Evolutionary conservation across 2,797 vertebrate genomes (phyloP).

Genomic region (Heteromormyrus szaboi): DNA sequence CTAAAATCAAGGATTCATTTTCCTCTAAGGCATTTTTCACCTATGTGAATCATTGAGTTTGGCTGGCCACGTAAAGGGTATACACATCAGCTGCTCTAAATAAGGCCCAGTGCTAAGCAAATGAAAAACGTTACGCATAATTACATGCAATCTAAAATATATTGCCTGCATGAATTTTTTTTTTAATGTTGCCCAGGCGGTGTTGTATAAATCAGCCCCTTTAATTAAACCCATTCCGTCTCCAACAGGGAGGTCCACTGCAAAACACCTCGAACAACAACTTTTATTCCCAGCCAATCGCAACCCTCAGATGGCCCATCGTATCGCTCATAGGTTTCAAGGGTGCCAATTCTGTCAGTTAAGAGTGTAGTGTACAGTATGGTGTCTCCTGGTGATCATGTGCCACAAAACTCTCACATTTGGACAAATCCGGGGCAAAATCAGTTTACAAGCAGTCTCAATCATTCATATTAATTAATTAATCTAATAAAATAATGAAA

Average conservation of each 20-base stretch:
- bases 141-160: conserved; percentile 13
- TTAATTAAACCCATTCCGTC: not conserved
- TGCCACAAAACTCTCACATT: not conserved
- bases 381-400: not conserved
- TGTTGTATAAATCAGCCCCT: not conserved
- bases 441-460: not conserved
- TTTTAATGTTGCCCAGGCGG: not conserved
- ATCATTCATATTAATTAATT: not conserved
- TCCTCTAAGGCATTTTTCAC: not conserved
- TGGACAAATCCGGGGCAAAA: not conserved
- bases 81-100: not conserved
- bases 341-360: not conserved
- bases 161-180: not conserved
- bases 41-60: not conserved
- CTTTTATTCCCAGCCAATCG: not conserved
- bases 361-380: not conserved
- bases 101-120: conserved; percentile 5
- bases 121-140: not conserved
- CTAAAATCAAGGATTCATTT: not conserved
- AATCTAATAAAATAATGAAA: not conserved
- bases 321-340: not conserved
- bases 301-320: not conserved
- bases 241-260: not conserved
- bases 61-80: not conserved
- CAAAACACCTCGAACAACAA: not conserved